Evolutionary conservation across 2,888 invertebrate species (phyloP).

Genomic region (Dione juno): DNA sequence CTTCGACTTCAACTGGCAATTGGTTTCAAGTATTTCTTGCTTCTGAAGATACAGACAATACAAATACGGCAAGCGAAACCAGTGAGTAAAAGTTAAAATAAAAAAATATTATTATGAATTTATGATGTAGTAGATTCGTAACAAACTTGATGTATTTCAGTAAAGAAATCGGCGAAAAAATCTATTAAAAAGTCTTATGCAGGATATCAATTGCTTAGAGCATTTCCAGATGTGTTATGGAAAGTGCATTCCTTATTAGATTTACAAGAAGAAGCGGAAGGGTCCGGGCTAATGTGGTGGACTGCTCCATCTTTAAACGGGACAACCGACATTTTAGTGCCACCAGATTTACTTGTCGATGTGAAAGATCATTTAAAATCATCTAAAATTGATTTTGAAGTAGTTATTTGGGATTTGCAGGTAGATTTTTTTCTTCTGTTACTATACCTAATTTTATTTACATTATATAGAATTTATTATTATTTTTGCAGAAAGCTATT

Average conservation of each 20-base stretch:
- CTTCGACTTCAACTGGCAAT: conserved; percentile 58
- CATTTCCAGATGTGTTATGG: conserved; percentile 71
- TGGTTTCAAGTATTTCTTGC: conserved; percentile 76
- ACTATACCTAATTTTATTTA: too few species aligned
- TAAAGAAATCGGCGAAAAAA: conserved; percentile 68
- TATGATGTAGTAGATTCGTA: neutral
- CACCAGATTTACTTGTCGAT: conserved; percentile 85
- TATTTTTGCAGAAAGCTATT: conserved; percentile 83
- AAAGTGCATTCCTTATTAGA: conserved; percentile 76
- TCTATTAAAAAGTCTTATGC: conserved; percentile 78
- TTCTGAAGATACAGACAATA: conserved; percentile 68
- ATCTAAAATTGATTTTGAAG: conserved; percentile 85
- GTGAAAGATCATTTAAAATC: conserved; percentile 85
- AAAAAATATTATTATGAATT: neutral
- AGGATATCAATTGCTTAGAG: conserved; percentile 80
- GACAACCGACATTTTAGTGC: conserved; percentile 88
- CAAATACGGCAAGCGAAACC: conserved; percentile 52
- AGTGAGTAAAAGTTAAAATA: conserved; percentile 46
- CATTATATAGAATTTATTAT: neutral
- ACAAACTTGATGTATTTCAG: conserved; percentile 49
- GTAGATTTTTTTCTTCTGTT: conserved; percentile 58
- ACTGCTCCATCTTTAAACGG: conserved; percentile 75
- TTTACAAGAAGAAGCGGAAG: conserved; percentile 76
- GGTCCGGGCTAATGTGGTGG: conserved; percentile 81
- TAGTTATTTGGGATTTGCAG: conserved; percentile 89